phyloP scores from a whole-genome alignment of 2,888 invertebrate genomes.

The Protophormia terraenovae region DNA sequence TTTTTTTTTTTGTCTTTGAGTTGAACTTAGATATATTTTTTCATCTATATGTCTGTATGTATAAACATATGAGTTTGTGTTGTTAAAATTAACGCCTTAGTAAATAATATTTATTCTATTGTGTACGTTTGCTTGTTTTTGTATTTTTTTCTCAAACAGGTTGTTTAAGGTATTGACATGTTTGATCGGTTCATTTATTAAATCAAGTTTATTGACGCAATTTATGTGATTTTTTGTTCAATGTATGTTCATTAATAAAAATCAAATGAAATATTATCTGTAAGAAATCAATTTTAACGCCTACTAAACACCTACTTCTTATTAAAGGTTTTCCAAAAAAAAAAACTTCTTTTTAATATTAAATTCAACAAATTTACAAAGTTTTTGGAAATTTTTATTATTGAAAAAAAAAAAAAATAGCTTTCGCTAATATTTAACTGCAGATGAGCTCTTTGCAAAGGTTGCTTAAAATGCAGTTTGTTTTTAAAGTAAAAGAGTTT shows the following conservation, averaged over 20 bases:
- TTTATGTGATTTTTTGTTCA: conserved; percentile 29
- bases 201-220: conserved; percentile 58
- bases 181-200: conserved; percentile 22
- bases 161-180: conserved; percentile 32
- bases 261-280: neutral
- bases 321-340: neutral
- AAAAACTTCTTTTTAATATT: neutral
- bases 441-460: conserved; percentile 18
- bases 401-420: neutral
- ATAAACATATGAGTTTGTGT: neutral
- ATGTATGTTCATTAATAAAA: neutral
- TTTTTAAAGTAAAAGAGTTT: neutral
- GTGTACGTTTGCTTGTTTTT: neutral
- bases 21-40: conserved; percentile 28
- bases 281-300: conserved; percentile 50
- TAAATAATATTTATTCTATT: conserved; percentile 25
- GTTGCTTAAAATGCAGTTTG: neutral
- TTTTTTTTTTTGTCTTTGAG: neutral
- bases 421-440: conserved; percentile 39
- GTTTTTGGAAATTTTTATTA: neutral
- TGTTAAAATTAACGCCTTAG: conserved; percentile 59
- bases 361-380: neutral
- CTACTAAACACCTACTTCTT: conserved; percentile 59
- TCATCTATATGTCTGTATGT: too few species aligned
- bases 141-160: conserved; percentile 50